A percentile compares a stretch with the other conserved stretches of the same genome.
Conservation (phyloP, 2,888 invertebrate genomes). For the Antheraea assamensis region DNA sequence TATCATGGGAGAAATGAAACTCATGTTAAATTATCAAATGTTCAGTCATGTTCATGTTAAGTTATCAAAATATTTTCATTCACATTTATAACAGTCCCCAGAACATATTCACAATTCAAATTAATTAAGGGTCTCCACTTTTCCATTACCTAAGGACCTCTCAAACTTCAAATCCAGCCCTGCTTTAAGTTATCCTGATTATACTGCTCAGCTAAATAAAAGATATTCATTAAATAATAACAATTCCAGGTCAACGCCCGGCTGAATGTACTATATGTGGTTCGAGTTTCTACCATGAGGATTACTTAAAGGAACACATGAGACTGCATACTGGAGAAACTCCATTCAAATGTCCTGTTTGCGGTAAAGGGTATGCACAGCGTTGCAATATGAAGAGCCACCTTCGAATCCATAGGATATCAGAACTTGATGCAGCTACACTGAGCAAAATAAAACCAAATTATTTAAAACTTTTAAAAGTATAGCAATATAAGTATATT, state of each 20-base stretch:
- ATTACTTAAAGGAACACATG: slow-evolving; percentile 75
- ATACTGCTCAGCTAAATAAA: background rate
- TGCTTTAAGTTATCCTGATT: background rate
- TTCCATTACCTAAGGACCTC: background rate
- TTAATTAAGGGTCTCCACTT: background rate
- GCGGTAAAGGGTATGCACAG: slow-evolving; percentile 73
- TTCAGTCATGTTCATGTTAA: too few relatives aligned
- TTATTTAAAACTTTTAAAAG: slow-evolving; percentile 67
- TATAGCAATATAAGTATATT: slow-evolving; percentile 9
- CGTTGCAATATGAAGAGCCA: slow-evolving; percentile 78
- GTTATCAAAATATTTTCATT: too few relatives aligned
- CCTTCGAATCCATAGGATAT: slow-evolving; percentile 64
- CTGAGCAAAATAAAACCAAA: slow-evolving; percentile 68
- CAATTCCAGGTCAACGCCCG: slow-evolving; percentile 68
- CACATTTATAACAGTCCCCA: background rate
- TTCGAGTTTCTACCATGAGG: slow-evolving; percentile 68
- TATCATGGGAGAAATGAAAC: too few relatives aligned
- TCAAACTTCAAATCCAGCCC: background rate
- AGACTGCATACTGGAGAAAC: slow-evolving; percentile 76
- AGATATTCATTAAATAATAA: background rate
- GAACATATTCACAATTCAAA: background rate
- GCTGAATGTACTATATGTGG: slow-evolving; percentile 68
- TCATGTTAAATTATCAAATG: too few relatives aligned
- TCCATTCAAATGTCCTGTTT: slow-evolving; percentile 76
- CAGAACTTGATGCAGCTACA: slow-evolving; percentile 61